Evolutionary conservation across 1,140 invertebrate species (phyloP), one percentile per base, ranked within the genome.

Genomic region (Bombus sibiricus): DNA sequence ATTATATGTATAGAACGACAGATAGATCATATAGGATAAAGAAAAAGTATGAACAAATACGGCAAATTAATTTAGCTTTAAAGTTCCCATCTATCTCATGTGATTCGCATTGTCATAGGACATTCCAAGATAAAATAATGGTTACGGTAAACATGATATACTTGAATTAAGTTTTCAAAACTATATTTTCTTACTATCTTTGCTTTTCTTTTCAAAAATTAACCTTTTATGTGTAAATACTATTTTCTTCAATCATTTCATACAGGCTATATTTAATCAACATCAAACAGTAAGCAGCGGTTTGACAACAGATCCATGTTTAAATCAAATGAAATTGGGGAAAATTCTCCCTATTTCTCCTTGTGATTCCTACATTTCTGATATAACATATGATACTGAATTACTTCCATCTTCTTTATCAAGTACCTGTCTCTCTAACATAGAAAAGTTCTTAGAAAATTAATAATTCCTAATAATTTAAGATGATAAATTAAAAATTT

Each of bases 1-100:
- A 90, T 47, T 92, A 86, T 10, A 81, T 93, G n/a, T 83, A 85
- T 12, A 88, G 90, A 79, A 93, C 92, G 9, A 92, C 88, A 3
- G 79, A 91, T 62, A 84, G 69, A 80, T 74, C 76, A 6, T 92
- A 93, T 34, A 86, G 88, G 87, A 12, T 91, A 2, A 41, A 68
- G 41, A 88, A 85, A 62, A 92, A 92, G 64, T 39, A 84, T 47
- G 39, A 47, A 13, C 92, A 92, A 73, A 81, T 66, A 6, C 68
- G 15, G 37, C 76, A 90, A 73, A 83, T 91, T 18, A 59, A 89
- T 39, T 32, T 18, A 13, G 76, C 84, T 13, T 64, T 92, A 32
- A 75, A 78, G 13, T 90, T 90, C 76, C 90, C 90, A 3, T 15
- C 18, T 0, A 53, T 73, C 0, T 75, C 77, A 0, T 76, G 71